A percentile compares a stretch with the other conserved stretches of the same genome.
Evolutionary conservation across 2,888 invertebrate species (phyloP).

Genomic region (Cryptocheilus praepositus): DNA sequence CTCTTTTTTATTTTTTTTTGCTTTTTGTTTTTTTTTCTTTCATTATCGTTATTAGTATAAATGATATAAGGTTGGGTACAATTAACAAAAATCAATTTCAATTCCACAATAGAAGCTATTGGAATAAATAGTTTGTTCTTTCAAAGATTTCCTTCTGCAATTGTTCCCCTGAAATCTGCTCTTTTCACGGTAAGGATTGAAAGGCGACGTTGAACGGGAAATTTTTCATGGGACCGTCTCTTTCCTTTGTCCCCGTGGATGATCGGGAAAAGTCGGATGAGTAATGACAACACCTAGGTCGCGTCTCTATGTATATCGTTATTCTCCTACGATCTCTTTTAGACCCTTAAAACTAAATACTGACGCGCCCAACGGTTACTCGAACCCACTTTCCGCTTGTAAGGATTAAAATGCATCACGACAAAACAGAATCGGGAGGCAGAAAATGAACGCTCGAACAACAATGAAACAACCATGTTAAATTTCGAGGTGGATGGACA

Average conservation of each 20-base stretch:
- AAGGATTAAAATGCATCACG: slow-evolving; percentile 15
- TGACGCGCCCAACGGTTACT: slow-evolving; percentile 28
- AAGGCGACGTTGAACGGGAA: slow-evolving; percentile 14
- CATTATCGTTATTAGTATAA: slow-evolving; percentile 43
- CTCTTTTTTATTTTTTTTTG: no score
- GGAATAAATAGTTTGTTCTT: slow-evolving; percentile 25
- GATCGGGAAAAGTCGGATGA: slow-evolving; percentile 11
- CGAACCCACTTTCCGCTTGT: slow-evolving; percentile 24
- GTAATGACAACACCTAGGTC: slow-evolving; percentile 20
- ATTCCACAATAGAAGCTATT: slow-evolving; percentile 29
- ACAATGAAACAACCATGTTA: background rate
- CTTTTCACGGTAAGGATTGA: slow-evolving; percentile 4
- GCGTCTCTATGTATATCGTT: slow-evolving; percentile 25
- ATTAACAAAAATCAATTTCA: slow-evolving; percentile 44
- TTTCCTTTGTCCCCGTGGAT: background rate
- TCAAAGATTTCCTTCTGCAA: slow-evolving; percentile 10
- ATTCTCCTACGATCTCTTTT: background rate
- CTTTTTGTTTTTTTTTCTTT: background rate
- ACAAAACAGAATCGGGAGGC: slow-evolving; percentile 28
- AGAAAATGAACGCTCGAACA: background rate
- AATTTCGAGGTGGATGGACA: no score
- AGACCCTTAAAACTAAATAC: slow-evolving; percentile 44
- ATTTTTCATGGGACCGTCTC: slow-evolving; percentile 11
- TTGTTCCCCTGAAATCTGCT: background rate
- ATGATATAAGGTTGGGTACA: slow-evolving; percentile 51